Percentiles rank a stretch among this genome's conserved stretches.
These are phyloP conservation scores for Margarornis squamiger DNA, from an alignment of 2,797 vertebrate species.

Conservation along the genomic window DNA sequence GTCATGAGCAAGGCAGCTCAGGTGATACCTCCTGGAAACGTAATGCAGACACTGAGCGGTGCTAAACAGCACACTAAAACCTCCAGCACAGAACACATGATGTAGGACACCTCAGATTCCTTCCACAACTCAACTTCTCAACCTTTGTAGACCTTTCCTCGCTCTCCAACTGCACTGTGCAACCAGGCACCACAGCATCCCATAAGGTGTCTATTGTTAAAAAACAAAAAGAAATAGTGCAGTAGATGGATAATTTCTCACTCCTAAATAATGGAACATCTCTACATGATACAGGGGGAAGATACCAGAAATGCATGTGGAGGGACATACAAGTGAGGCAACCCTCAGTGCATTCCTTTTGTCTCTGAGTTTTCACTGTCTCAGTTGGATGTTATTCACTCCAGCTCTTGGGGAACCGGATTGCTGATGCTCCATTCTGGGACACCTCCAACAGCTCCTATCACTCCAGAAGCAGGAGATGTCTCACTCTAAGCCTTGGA, in stretches of 20 bases:
- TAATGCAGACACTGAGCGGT: background rate
- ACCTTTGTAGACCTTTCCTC: background rate
- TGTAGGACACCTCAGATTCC: background rate
- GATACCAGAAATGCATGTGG: background rate
- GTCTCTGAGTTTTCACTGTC: background rate
- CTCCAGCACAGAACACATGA: background rate
- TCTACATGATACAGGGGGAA: background rate
- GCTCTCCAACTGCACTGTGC: background rate
- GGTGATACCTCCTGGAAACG: background rate
- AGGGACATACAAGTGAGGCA: background rate
- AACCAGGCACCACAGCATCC: background rate
- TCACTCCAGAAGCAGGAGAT: accelerated
- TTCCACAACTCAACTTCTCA: background rate
- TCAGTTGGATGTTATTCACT: background rate
- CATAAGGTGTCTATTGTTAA: background rate
- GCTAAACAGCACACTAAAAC: background rate
- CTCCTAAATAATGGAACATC: slow-evolving; percentile 14
- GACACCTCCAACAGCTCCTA: background rate
- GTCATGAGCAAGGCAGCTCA: background rate
- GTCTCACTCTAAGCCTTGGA: background rate
- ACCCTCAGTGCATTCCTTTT: background rate
- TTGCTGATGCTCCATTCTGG: accelerated
- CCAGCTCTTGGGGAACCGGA: background rate
- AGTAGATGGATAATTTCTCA: slow-evolving; percentile 12
- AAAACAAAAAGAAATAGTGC: background rate